A percentile compares a stretch with the other conserved stretches of the same genome.
phyloP scores from a whole-genome alignment of 2,113 vertebrate genomes.

The Nannospalax galili region DNA sequence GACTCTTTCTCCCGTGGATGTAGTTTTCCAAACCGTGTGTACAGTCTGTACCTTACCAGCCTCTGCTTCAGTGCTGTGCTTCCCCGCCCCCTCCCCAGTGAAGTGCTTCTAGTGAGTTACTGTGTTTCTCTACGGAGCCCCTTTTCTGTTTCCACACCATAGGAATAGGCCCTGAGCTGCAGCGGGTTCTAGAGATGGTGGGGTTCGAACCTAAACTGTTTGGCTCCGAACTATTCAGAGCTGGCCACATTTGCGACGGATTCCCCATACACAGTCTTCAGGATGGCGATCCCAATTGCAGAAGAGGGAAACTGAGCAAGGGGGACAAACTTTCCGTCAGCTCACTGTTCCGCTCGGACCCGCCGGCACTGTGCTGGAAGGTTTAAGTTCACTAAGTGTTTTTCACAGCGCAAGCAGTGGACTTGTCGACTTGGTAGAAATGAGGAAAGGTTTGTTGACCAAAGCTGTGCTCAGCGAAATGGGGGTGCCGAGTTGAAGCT shows the following conservation, averaged over 20 bases:
- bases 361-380: accelerated
- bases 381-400: neutral
- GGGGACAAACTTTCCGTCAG: too few species aligned
- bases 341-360: too few species aligned
- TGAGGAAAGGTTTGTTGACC: neutral
- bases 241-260: neutral
- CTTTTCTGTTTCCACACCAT: too few species aligned
- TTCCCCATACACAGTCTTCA: neutral
- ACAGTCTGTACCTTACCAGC: neutral
- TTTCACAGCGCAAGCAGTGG: neutral
- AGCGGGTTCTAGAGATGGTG: neutral
- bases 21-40: neutral
- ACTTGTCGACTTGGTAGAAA: accelerated
- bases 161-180: neutral
- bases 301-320: neutral
- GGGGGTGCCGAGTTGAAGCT: neutral
- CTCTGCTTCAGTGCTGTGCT: neutral
- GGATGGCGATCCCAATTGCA: accelerated
- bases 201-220: neutral
- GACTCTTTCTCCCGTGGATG: neutral
- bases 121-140: neutral
- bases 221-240: neutral
- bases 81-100: too few species aligned
- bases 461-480: accelerated
- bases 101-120: neutral